Evolutionary conservation across 2,113 vertebrate species (phyloP), one percentile per base, ranked within the genome.

Genomic region (Cottus gobio): DNA sequence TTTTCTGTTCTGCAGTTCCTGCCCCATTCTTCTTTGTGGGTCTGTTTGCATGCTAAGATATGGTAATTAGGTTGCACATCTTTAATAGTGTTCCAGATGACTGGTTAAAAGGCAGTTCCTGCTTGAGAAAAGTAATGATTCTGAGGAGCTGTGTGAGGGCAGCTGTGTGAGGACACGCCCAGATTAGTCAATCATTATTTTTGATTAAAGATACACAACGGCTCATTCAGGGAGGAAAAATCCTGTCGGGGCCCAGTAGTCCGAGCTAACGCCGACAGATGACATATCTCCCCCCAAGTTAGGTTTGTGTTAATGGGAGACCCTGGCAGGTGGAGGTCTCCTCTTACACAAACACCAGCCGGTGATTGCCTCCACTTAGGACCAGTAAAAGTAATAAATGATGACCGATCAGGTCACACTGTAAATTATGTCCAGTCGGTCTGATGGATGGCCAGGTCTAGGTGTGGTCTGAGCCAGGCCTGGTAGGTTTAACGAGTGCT

Each of bases 351-450:
- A 94, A 93, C 92, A 94, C 84, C 87, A 91, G 90, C 87, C 85
- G 70, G 90, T 90, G 87, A 95, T 91, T 93, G 89, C 86, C 75
- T 87, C 87, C 87, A 91, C 92, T 90, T 86, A 91, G 89, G 90
- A 87, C 91, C 90, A 91, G 91, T 93, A 93, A 94, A 94, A 93
- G 89, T 93, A 93, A 93, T 92, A 92, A 93, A 94, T 94, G 91
- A 92, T 91, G 91, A 91, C 89, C 86, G 88, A 93, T 93, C 89
- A 71, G 91, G 83, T 90, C 89, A 80, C 87, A 91, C 85, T 92
- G 87, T 93, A 94, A 95, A 95, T 94, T 86, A 91, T 86, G 90
- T 85, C 82, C 72, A 86, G 89, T 89, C 88, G 79, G 83, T 58
- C 90, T 93, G 92, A 93, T 92, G 89, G 87, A 93, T 93, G 69